A percentile compares a stretch with the other conserved stretches of the same genome.
These are phyloP conservation scores for Pardalotus punctatus DNA, from an alignment of 2,113 vertebrate species.

Conservation along the genomic window DNA sequence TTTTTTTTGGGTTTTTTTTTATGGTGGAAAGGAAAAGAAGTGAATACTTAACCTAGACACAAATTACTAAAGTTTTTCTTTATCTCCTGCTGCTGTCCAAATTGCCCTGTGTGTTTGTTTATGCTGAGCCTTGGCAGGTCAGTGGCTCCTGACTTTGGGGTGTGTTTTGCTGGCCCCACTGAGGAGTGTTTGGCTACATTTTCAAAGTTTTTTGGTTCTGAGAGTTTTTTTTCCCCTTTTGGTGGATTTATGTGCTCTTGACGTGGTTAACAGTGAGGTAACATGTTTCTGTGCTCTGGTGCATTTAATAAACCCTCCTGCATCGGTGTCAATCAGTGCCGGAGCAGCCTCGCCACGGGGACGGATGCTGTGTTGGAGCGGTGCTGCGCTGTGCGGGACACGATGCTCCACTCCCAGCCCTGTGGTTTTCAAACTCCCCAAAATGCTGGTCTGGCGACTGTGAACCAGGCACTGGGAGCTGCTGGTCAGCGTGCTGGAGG, in stretches of 20 bases:
- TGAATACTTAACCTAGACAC: too few species aligned
- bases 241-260: neutral
- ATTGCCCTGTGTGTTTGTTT: neutral
- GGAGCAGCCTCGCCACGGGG: neutral
- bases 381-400: neutral
- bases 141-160: neutral
- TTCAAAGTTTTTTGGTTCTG: neutral
- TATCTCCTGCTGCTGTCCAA: neutral
- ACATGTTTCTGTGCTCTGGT: neutral
- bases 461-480: neutral
- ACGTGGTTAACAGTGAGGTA: rapidly evolving
- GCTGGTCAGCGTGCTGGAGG: neutral
- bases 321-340: rapidly evolving
- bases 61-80: too few species aligned
- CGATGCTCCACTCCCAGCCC: neutral
- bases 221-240: rapidly evolving
- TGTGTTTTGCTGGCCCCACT: neutral
- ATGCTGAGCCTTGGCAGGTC: neutral
- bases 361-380: neutral
- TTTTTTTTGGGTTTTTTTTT: too few species aligned
- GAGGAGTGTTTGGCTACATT: neutral
- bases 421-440: neutral
- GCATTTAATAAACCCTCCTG: neutral
- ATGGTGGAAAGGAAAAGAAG: neutral
- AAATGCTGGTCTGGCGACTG: neutral